Evolutionary conservation across 1,140 invertebrate species (phyloP).

Genomic region (Chironomus striatipennis): DNA sequence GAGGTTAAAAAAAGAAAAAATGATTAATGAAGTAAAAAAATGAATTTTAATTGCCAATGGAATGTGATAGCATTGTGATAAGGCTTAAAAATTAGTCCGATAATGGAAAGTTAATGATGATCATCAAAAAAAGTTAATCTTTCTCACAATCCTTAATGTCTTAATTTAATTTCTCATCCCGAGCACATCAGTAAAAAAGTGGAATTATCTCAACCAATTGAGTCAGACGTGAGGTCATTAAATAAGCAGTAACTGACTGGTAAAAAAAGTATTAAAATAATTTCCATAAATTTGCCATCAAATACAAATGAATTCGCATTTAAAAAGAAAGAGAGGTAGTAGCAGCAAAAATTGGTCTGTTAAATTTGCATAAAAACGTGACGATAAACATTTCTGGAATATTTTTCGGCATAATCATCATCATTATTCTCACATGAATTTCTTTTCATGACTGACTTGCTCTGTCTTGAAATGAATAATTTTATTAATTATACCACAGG

Average conservation of each 20-base stretch:
- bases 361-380: not conserved
- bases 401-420: not conserved
- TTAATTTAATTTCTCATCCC: not conserved
- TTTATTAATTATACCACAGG: too few species aligned
- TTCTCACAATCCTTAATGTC: not conserved
- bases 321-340: not conserved
- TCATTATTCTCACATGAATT: not conserved
- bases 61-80: constrained; percentile 1
- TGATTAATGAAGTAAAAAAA: not conserved
- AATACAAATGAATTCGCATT: constrained; percentile 3
- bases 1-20: not conserved
- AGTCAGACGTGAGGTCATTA: not conserved
- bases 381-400: not conserved
- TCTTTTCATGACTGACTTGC: not conserved
- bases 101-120: not conserved
- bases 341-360: not conserved
- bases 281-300: constrained; percentile 13
- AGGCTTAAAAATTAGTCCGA: not conserved
- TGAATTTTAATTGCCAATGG: constrained; percentile 7
- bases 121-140: not conserved
- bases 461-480: not conserved
- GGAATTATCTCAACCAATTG: not conserved
- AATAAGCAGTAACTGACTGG: not conserved
- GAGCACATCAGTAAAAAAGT: too few species aligned
- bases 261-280: not conserved